A percentile compares a stretch with the other conserved stretches of the same genome.
phyloP scores from a whole-genome alignment of 2,113 vertebrate genomes.

The Phyllostomus discolor region DNA sequence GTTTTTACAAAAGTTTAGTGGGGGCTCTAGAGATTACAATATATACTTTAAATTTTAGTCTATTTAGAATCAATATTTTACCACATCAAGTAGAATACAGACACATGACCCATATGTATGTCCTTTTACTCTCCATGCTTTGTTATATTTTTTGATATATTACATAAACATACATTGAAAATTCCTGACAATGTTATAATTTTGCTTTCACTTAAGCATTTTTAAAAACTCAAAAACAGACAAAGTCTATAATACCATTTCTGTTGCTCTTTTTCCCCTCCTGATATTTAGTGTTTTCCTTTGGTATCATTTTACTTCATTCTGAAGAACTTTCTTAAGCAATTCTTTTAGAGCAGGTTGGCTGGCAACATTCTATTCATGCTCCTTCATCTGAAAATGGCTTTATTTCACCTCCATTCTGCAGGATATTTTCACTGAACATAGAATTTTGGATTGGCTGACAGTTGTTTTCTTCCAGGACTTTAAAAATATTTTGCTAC shows the following conservation, averaged over 20 bases:
- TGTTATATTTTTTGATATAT: neutral
- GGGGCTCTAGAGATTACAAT: neutral
- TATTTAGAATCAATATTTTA: neutral
- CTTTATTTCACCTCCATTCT: neutral
- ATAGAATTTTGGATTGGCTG: neutral
- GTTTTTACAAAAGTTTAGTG: neutral
- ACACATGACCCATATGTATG: neutral
- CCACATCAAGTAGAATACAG: neutral
- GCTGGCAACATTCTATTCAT: neutral
- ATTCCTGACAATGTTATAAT: neutral
- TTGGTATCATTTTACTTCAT: neutral
- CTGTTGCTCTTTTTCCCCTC: neutral
- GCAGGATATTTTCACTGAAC: neutral
- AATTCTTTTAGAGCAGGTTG: neutral
- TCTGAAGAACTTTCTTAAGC: neutral
- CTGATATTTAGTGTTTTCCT: neutral
- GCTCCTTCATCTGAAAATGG: neutral
- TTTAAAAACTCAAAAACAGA: neutral
- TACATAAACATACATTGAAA: neutral
- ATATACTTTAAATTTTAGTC: neutral
- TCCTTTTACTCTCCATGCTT: neutral
- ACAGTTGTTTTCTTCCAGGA: neutral
- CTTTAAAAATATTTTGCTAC: neutral
- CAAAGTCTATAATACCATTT: neutral
- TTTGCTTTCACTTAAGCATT: neutral